Evolutionary conservation across 2,888 invertebrate genomes (phyloP), one percentile per base, ranked within the genome.

Genomic region (Pegoplata infirma): DNA sequence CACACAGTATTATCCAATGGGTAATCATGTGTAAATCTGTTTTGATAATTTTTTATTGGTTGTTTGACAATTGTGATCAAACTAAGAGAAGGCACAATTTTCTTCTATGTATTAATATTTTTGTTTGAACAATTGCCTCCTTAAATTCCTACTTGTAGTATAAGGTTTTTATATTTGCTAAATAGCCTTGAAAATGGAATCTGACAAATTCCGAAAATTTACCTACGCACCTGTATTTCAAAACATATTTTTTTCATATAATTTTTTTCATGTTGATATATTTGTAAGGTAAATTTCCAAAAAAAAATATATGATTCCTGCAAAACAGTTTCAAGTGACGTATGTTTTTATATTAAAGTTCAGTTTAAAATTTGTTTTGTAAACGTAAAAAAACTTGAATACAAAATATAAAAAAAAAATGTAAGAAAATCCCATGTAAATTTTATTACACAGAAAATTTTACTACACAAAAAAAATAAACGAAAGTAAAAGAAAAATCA

Each of bases 381-480:
- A 51, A 44, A 63, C 47, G 17, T 28, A 19, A 32, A 49, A 44
- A 25, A 64, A 64, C 36, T 36, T 12, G n/a, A n/a, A 12, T 36
- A 36, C 36, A 1, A 3, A 25, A 5, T 5, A 3, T 25, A 5
- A 25, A 40, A 12, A 40, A n/a, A 2, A 32, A 76, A 71, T 56
- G 49, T 28, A 68, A 21, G 49, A 64, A 74, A 72, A 64, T 61
- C 66, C 75, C 53, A 59, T 71, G 28, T 49, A 71, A 75, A 79
- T 66, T 79, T 74, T 71, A 78, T 78, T 69, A 49, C 55, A 55
- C 44, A 71, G 69, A 79, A 79, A 74, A 75, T 79, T 74, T 28
- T 66, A 51, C 71, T 61, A 47, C 46, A 55, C n/a, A 51, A 40
- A 21, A 51, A 66, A 51, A 49, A 51, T 12, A 44, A 44, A 40